Base-by-base conservation (phyloP, 1,140 invertebrate genomes). In the Drosophila pruinosa region DNA sequence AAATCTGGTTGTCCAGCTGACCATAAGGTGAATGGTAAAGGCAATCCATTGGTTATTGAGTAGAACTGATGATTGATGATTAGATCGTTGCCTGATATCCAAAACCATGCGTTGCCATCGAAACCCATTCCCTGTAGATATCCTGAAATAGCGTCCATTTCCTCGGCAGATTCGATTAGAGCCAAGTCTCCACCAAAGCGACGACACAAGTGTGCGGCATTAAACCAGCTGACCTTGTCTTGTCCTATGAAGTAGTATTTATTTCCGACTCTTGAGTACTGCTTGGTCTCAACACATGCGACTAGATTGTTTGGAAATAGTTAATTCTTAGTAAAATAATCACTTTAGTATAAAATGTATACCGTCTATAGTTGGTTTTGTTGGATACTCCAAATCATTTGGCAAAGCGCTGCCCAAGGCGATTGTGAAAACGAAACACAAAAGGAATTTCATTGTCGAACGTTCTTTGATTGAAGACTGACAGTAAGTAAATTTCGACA, bases 41-140 rank as follows among this genome's bases (percentile, higher is more conserved):
- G 50, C 12, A 61, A 28, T 10, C 77, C 74, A 15, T 14, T 70
- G 7, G 26, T 56, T 0, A 59, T 14, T 0, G 69, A 67, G 1
- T 2, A 0, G 8, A 59, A 79, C 0, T 48, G 10, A 6, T 43
- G 50, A 7, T 64, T 56, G 0, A 0, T 4, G 1, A 15, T 19
- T 1, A 75, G 45, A 72, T 75, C 72, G 21, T 67, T 75, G n/a
- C 69, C 59, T 1, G 68, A 63, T 15, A 68, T 68, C 73, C 73
- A 76, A 21, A 56, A 31, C 34, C 36, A 53, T 15, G n/a, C 10
- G 3, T 12, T 34, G 0, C 1, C 6, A 22, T 61, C 31, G 24
- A 53, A 24, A 7, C 45, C 54, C 0, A 45, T 24, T 0, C 1
- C 12, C 14, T 52, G 24, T 1, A 72, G 53, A 47, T 59, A 45